Conservation (phyloP, 2,113 vertebrate species). For the Heterotis niloticus region DNA sequence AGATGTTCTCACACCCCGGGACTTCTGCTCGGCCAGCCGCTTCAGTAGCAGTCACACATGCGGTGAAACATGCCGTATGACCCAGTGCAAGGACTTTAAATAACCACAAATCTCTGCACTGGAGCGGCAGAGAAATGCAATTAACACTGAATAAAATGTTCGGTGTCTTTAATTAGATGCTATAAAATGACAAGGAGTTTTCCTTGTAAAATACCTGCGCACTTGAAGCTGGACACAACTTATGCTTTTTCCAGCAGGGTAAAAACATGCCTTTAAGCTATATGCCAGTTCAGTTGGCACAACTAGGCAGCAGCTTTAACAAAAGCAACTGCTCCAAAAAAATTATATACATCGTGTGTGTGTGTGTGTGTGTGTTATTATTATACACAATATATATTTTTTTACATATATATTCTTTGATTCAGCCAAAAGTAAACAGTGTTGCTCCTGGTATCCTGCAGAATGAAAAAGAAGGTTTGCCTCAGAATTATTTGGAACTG, state of each 20-base stretch:
- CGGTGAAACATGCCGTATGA: not conserved
- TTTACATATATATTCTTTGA: not conserved
- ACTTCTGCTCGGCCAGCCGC: not conserved
- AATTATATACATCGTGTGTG: too few relatives aligned
- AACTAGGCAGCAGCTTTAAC: not conserved
- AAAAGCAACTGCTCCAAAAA: not conserved
- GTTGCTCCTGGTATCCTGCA: not conserved
- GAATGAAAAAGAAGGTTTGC: not conserved
- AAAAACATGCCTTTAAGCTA: not conserved
- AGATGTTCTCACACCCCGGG: not conserved
- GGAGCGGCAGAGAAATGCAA: slow-evolving; percentile 29
- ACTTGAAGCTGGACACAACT: slow-evolving; percentile 1
- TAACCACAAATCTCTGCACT: slow-evolving; percentile 9
- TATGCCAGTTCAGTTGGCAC: not conserved
- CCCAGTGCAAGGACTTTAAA: not conserved
- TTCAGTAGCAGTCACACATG: not conserved
- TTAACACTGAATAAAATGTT: slow-evolving; percentile 37
- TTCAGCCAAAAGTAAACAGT: not conserved
- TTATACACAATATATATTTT: not conserved
- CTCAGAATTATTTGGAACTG: not conserved
- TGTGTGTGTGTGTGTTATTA: too few relatives aligned
- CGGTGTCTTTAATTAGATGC: slow-evolving; percentile 37
- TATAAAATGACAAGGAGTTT: slow-evolving; percentile 29
- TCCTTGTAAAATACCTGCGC: slow-evolving; percentile 7
- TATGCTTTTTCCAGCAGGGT: not conserved